Evolutionary conservation across 2,888 invertebrate genomes (phyloP), one percentile per base, ranked within the genome.

Genomic region (Trichopria drosophilae): DNA sequence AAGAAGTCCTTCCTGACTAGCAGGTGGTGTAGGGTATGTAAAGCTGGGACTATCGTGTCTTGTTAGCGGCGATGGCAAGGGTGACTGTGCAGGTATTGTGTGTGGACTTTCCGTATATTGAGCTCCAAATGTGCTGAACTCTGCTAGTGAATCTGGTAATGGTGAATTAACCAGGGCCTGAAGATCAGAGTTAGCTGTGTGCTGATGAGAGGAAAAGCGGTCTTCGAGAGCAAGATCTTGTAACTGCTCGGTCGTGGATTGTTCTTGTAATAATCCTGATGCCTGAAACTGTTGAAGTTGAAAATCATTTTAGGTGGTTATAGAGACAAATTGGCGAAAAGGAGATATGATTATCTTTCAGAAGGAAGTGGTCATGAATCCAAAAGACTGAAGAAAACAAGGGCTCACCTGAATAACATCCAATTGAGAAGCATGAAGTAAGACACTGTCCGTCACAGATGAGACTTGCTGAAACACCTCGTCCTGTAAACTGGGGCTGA

Each of bases 11-110:
- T 90, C 91, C 63, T 90, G 90, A 62, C 90, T 91, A 1, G 91
- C 90, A 4, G 92, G 91, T 16, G 92, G 92, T 6, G 92, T 92
- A 3, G 92, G 91, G 69, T 91, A 92, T 16, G 88, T 84, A 64
- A 91, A 81, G 26, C 87, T 85, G 1, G 88, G 88, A n/a, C 88
- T 87, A 51, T 83, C 82, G 64, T 82, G 82, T 54, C 80, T 74
- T 15, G 81, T 79, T 26, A 82, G 64, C 0, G 86, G 86, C 20
- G 85, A 85, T 57, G 84, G 83, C 53, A 85, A 62, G 0, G 85
- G 85, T 1, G 84, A 84, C 58, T 82, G 79, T 10, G 79, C 80
- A 42, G 79, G 77, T 44, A 82, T 61, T 5, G 80, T 79, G 60
- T 73, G 76, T 31, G 73, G 76, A 64, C 71, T 75, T 48, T 68